Conservation (phyloP, 2,888 invertebrate species). For the Trissolcus japonicus region DNA sequence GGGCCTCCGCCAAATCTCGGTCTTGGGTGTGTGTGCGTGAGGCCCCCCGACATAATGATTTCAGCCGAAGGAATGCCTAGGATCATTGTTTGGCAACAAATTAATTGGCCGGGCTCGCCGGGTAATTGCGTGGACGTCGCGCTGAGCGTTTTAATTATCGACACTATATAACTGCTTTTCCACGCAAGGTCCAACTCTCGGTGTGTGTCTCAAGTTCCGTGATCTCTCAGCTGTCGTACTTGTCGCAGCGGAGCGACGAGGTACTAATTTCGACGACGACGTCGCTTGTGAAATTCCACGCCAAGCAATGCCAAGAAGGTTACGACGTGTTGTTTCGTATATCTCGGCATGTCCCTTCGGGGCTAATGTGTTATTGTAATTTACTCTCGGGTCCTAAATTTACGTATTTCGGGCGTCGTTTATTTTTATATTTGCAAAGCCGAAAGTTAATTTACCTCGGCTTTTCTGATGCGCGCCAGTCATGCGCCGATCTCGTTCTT, state of each 20-base stretch:
- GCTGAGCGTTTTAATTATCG: conserved; percentile 25
- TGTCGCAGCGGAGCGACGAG: conserved; percentile 55
- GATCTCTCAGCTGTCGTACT: conserved; percentile 61
- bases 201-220: conserved; percentile 51
- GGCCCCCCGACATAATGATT: conserved; percentile 19
- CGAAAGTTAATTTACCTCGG: conserved; percentile 55
- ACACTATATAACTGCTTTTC: conserved; percentile 18
- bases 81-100: conserved; percentile 37
- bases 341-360: conserved; percentile 55
- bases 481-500: conserved; percentile 21
- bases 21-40: background rate
- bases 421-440: conserved; percentile 55
- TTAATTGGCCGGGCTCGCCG: conserved; percentile 19
- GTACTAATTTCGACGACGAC: conserved; percentile 55
- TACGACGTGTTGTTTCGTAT: conserved; percentile 54
- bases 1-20: conserved; percentile 10
- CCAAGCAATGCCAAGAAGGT: conserved; percentile 53
- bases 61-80: conserved; percentile 21
- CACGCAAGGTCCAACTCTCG: conserved; percentile 32
- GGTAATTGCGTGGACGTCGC: conserved; percentile 6
- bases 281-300: conserved; percentile 57
- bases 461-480: conserved; percentile 52
- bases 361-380: conserved; percentile 59
- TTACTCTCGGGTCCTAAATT: conserved; percentile 56
- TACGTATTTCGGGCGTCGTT: conserved; percentile 46